A percentile compares a stretch with the other conserved stretches of the same genome.
phyloP scores from a whole-genome alignment of 2,888 invertebrate genomes.

The Isoperla grammatica region DNA sequence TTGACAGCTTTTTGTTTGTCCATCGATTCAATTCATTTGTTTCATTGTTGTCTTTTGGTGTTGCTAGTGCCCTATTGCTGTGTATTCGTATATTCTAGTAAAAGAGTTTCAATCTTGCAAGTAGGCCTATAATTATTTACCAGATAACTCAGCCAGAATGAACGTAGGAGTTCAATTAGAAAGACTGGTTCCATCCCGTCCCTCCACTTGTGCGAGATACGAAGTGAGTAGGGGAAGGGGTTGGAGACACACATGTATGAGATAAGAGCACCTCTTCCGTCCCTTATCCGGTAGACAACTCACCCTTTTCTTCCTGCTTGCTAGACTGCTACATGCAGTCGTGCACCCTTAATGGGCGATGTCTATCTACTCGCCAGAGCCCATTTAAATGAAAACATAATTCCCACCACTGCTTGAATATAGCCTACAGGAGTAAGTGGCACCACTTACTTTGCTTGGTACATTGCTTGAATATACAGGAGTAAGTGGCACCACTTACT shows the following conservation, averaged over 20 bases:
- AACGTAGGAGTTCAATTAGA: no score
- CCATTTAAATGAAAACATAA: constrained; percentile 32
- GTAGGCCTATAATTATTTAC: no score
- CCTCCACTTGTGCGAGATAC: not conserved
- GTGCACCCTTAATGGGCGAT: constrained; percentile 20
- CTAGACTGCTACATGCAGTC: not conserved
- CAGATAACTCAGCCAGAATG: no score
- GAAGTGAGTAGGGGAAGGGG: not conserved
- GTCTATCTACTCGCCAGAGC: constrained; percentile 21
- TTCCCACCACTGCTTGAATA: constrained; percentile 18
- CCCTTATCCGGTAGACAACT: not conserved
- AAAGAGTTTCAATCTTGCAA: no score
- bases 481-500: not conserved
- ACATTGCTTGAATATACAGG: constrained; percentile 27
- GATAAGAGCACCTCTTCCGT: constrained; percentile 1
- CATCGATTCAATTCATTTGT: no score
- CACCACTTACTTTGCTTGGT: constrained; percentile 11
- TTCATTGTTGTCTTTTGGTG: no score
- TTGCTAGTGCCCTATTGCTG: no score
- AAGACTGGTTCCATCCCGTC: not conserved
- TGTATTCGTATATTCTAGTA: no score
- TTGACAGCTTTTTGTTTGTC: no score
- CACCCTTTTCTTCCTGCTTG: not conserved
- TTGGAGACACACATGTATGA: constrained; percentile 3
- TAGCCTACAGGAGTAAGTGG: not conserved